Evolutionary conservation across 2,113 vertebrate species (phyloP).

Genomic region (Sphaerodactylus townsendi): DNA sequence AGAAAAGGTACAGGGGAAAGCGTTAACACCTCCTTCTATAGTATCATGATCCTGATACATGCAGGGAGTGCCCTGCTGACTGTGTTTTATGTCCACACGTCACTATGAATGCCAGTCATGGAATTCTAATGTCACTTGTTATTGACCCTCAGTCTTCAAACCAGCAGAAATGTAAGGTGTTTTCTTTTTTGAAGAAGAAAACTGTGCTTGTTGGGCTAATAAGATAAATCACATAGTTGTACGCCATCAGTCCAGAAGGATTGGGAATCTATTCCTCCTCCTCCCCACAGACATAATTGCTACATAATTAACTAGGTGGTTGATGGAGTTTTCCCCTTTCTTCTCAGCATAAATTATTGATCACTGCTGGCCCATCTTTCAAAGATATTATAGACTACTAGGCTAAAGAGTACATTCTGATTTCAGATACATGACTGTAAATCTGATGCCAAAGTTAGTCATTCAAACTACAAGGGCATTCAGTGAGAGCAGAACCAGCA

Average conservation of each 20-base stretch:
- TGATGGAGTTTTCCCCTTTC: conserved; percentile 4
- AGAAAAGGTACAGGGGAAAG: too few species aligned
- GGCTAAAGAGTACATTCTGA: conserved; percentile 1
- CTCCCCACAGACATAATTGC: background rate
- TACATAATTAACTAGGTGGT: background rate
- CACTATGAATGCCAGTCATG: too few species aligned
- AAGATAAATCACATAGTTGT: background rate
- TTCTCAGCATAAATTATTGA: background rate
- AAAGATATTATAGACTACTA: conserved; percentile 1
- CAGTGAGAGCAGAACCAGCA: conserved; percentile 17
- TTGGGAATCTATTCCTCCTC: background rate
- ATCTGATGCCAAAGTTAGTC: background rate
- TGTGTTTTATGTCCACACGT: too few species aligned
- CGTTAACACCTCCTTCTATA: too few species aligned
- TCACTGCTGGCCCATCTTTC: conserved; percentile 15
- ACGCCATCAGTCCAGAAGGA: background rate
- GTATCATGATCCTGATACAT: too few species aligned
- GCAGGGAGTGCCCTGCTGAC: too few species aligned
- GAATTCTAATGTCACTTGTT: too few species aligned
- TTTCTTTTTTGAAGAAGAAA: background rate
- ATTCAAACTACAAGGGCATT: background rate
- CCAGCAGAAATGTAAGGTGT: background rate
- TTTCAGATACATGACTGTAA: background rate
- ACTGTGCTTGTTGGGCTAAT: background rate
- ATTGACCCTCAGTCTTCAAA: background rate